Conservation (phyloP, 2,113 vertebrate species). For the Cryptomyrus ogoouensis region DNA sequence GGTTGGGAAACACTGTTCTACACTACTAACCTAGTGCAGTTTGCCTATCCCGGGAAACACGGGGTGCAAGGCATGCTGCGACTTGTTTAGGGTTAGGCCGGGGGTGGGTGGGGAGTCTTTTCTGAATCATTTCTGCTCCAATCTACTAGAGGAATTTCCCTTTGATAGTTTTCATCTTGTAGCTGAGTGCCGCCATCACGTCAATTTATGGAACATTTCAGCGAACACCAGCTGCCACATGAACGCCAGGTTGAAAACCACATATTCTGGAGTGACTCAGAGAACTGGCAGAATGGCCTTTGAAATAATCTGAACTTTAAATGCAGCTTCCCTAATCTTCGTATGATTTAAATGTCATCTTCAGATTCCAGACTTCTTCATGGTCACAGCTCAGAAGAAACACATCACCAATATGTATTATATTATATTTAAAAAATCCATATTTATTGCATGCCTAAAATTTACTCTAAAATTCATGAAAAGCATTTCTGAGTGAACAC, state of each 20-base stretch:
- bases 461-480: too few species aligned
- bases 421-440: background rate
- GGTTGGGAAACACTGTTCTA: background rate
- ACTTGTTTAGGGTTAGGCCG: background rate
- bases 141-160: background rate
- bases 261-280: background rate
- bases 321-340: background rate
- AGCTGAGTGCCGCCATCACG: background rate
- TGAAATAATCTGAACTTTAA: background rate
- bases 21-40: background rate
- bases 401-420: background rate
- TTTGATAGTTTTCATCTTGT: background rate
- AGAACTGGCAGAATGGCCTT: background rate
- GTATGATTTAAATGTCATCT: background rate
- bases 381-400: background rate
- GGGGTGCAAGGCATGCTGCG: rapidly evolving
- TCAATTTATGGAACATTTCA: background rate
- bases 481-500: background rate
- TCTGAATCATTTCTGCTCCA: background rate
- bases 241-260: background rate
- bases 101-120: background rate
- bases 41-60: background rate
- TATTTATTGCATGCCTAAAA: background rate
- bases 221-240: background rate
- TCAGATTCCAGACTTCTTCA: background rate